A percentile compares a stretch with the other conserved stretches of the same genome.
phyloP scores from a whole-genome alignment of 1,140 invertebrate species.

The Drosophila kepulauana region DNA sequence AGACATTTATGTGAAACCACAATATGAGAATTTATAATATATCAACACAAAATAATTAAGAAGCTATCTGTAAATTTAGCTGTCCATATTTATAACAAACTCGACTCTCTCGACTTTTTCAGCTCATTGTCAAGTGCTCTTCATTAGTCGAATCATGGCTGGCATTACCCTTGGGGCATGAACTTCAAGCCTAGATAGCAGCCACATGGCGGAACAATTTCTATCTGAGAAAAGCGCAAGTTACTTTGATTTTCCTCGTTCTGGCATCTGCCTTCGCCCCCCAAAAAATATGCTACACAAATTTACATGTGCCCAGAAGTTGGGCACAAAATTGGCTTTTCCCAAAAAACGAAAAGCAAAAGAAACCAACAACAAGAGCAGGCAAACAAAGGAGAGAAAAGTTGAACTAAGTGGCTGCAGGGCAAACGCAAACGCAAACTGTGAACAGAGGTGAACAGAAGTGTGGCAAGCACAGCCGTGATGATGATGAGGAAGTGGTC shows the following conservation, averaged over 20 bases:
- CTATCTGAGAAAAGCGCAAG: constrained; percentile 54
- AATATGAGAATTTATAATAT: neutral
- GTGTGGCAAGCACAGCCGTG: neutral
- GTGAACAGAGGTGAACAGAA: constrained; percentile 10
- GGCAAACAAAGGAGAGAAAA: constrained; percentile 50
- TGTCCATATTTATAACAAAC: constrained; percentile 20
- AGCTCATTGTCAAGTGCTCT: constrained; percentile 19
- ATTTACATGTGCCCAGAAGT: constrained; percentile 60
- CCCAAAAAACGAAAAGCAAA: constrained; percentile 2
- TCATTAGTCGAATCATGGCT: constrained; percentile 63
- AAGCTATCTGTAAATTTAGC: neutral
- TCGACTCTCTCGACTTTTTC: neutral
- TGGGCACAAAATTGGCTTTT: constrained; percentile 66
- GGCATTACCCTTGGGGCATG: constrained; percentile 54
- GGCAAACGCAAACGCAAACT: constrained; percentile 31
- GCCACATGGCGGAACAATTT: constrained; percentile 5
- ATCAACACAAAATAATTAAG: constrained; percentile 10
- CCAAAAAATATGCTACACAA: constrained; percentile 32
- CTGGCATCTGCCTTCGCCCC: neutral
- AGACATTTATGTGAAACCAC: neutral
- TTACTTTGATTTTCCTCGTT: constrained; percentile 65
- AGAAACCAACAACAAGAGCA: constrained; percentile 10
- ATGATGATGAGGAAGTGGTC: neutral
- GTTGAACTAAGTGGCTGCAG: constrained; percentile 54
- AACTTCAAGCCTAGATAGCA: constrained; percentile 28